phyloP scores from a whole-genome alignment of 2,113 vertebrate species.

The Ginglymostoma cirratum region DNA sequence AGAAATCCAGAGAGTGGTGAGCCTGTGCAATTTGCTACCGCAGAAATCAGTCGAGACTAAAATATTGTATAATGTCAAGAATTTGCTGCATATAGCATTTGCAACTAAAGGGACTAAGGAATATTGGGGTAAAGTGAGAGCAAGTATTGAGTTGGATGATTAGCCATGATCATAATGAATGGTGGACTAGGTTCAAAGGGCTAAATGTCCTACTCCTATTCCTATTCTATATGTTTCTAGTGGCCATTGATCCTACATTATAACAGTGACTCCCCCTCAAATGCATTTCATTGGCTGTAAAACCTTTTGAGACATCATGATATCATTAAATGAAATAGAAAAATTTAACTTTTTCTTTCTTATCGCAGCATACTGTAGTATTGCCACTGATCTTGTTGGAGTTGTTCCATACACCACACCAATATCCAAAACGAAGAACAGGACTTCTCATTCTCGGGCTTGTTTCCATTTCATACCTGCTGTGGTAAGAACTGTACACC shows the following conservation, averaged over 20 bases:
- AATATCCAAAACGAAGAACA: conserved; percentile 54
- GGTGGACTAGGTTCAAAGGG: too few relatives aligned
- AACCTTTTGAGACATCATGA: not conserved
- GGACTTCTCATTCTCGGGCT: conserved; percentile 49
- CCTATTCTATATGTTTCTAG: not conserved
- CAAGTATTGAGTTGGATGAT: too few relatives aligned
- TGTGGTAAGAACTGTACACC: conserved; percentile 53
- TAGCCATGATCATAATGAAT: too few relatives aligned
- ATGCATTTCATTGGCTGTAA: not conserved
- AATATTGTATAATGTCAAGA: too few relatives aligned
- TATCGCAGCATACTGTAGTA: conserved; percentile 53
- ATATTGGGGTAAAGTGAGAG: too few relatives aligned
- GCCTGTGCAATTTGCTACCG: too few relatives aligned
- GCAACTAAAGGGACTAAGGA: too few relatives aligned
- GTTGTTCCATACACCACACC: conserved; percentile 47
- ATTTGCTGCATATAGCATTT: too few relatives aligned
- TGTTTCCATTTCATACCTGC: conserved; percentile 45
- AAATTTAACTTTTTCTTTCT: not conserved
- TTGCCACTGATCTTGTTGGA: conserved; percentile 53
- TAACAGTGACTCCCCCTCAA: not conserved
- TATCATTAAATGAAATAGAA: not conserved
- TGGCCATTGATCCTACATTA: not conserved
- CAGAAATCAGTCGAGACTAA: too few relatives aligned
- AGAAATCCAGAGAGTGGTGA: too few relatives aligned
- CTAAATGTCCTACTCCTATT: too few relatives aligned